phyloP scores from a whole-genome alignment of 2,113 vertebrate genomes.

The Cisticola juncidis region DNA sequence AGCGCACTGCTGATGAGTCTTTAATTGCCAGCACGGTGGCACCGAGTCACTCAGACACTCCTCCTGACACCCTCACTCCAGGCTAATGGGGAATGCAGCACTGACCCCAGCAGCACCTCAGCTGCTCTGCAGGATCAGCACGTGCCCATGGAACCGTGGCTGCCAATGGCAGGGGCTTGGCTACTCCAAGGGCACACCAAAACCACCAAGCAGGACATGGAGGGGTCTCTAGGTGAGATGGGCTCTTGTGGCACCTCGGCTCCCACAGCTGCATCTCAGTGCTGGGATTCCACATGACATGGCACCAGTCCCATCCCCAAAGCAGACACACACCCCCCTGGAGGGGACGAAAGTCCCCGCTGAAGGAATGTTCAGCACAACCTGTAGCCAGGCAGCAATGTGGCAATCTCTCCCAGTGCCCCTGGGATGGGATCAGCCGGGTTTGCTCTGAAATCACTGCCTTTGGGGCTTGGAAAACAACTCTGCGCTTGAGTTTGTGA shows the following conservation, averaged over 20 bases:
- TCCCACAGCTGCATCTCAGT: not conserved
- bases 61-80: not conserved
- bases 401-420: not conserved
- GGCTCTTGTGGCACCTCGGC: rapidly evolving
- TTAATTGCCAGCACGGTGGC: constrained; percentile 17
- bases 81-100: not conserved
- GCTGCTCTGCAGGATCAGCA: not conserved
- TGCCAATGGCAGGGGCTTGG: not conserved
- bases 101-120: not conserved
- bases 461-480: constrained; percentile 35
- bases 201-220: not conserved
- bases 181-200: not conserved
- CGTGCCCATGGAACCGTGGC: rapidly evolving
- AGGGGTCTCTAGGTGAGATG: not conserved
- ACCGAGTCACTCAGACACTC: constrained; percentile 31
- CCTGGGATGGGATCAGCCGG: not conserved
- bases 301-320: rapidly evolving
- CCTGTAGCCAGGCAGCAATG: rapidly evolving
- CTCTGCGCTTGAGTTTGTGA: constrained; percentile 35
- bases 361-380: not conserved
- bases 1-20: not conserved
- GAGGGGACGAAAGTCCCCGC: not conserved
- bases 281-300: rapidly evolving
- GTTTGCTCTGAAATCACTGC: not conserved
- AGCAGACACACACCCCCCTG: rapidly evolving